phyloP scores from a whole-genome alignment of 2,797 vertebrate genomes.

The Ceryle rudis region DNA sequence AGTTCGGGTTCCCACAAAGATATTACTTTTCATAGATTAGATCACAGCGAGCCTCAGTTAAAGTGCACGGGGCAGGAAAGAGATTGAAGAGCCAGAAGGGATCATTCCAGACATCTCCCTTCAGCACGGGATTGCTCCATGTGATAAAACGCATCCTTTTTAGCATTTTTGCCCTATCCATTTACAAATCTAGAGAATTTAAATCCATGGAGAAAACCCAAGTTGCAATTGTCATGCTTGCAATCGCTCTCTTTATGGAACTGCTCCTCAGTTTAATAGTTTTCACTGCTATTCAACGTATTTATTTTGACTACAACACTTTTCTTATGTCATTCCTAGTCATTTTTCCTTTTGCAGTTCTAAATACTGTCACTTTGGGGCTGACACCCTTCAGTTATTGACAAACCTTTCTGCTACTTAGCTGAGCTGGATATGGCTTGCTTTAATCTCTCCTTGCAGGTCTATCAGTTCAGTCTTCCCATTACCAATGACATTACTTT shows the following conservation, averaged over 20 bases:
- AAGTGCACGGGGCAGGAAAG: background rate
- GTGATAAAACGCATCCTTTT: background rate
- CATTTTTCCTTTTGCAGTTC: background rate
- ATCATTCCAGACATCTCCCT: background rate
- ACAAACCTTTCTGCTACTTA: background rate
- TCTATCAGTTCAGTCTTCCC: background rate
- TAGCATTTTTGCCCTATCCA: background rate
- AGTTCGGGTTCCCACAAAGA: background rate
- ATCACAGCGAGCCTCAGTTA: conserved; percentile 1
- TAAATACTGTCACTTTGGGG: background rate
- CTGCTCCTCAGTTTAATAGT: background rate
- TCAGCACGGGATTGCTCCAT: background rate
- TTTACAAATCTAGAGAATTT: background rate
- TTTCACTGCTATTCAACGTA: background rate
- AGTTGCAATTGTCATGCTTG: background rate
- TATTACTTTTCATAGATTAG: background rate
- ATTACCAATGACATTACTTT: background rate
- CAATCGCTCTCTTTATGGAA: background rate
- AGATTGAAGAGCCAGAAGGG: background rate
- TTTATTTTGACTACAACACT: background rate
- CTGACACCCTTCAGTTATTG: background rate
- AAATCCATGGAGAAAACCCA: background rate
- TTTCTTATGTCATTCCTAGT: background rate
- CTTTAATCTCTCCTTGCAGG: conserved; percentile 2
- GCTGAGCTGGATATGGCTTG: background rate